Evolutionary conservation across 2,113 vertebrate species (phyloP), one percentile per base, ranked within the genome.

Genomic region (Cettia cetti): DNA sequence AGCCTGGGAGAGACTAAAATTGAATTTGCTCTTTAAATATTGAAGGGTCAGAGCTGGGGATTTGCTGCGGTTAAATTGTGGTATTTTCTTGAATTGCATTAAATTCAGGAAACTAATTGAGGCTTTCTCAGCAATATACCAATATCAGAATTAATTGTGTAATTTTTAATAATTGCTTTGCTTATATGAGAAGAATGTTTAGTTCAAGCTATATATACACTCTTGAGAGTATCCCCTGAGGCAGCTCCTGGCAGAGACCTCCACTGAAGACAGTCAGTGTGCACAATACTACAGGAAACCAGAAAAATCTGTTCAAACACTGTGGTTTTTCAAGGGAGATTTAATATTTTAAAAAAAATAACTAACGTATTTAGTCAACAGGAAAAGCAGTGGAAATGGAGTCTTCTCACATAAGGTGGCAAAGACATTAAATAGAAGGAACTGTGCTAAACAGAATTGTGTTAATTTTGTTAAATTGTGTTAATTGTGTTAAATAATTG

Each of bases 21-120:
- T 54, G 68, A 71, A 44, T 79, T 81, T 80, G 9, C n/a, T 94
- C 44, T 96, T 97, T 92, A 95, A 95, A 80, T 95, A 90, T 75
- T 94, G 70, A 95, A 94, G 76, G 44, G 52, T 60, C 75, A 94
- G 82, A 94, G 61, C 24, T 56, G 75, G 50, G 60, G 63, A 63
- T 82, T 63, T 80, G 27, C 44, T 95, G 65, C 28, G 7, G 33
- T 77, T 82, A 65, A 89, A 52, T 39, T 44, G 33, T 91, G 52
- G 56, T 16, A 12, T 50, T 77, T 74, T 94, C 37, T 61, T 76
- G 49, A 72, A 45, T 71, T 72, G 20, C 49, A 56, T 78, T 75
- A 52, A 56, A 61, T 82, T 90, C 49, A 42, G 75, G 63, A 91
- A 89, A 68, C 16, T 23, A 50, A 87, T 52, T 31, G 4, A 47